These are phyloP conservation scores for Hermaeophaga mercurialis DNA, from an alignment of 2,888 invertebrate genomes.

Conservation along the genomic window DNA sequence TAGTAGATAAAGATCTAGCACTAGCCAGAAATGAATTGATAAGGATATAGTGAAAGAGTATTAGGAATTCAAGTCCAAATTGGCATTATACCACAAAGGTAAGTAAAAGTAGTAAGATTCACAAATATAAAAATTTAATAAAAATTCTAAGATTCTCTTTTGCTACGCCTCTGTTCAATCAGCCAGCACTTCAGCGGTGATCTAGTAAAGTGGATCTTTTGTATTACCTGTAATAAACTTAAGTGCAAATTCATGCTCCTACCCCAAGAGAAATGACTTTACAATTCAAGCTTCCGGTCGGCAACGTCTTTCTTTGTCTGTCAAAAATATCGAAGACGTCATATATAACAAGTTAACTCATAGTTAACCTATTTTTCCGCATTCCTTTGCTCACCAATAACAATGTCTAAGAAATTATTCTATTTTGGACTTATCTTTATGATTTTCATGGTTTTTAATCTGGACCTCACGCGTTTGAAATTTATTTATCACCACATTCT, in stretches of 20 bases:
- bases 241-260: conserved; percentile 57
- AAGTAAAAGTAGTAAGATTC: not conserved
- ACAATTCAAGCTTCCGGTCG: conserved; percentile 49
- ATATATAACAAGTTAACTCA: conserved; percentile 23
- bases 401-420: conserved; percentile 20
- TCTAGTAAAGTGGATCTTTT: conserved; percentile 23
- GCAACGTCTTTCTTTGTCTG: conserved; percentile 31
- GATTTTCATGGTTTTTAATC: not conserved
- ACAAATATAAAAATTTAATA: not conserved
- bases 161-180: conserved; percentile 11
- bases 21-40: too few species aligned
- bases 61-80: too few species aligned
- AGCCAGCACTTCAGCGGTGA: conserved; percentile 14
- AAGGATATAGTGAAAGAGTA: too few species aligned
- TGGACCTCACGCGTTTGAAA: not conserved
- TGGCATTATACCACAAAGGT: too few species aligned
- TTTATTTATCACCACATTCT: too few species aligned
- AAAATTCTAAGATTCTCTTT: not conserved
- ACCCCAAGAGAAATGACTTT: conserved; percentile 46
- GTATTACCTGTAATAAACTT: conserved; percentile 51
- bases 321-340: conserved; percentile 28
- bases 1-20: too few species aligned
- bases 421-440: conserved; percentile 3
- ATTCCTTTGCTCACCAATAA: conserved; percentile 17
- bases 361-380: not conserved